A percentile compares a stretch with the other conserved stretches of the same genome.
Evolutionary conservation across 2,888 invertebrate species (phyloP).

Genomic region (Acanthosepion pharaonis): DNA sequence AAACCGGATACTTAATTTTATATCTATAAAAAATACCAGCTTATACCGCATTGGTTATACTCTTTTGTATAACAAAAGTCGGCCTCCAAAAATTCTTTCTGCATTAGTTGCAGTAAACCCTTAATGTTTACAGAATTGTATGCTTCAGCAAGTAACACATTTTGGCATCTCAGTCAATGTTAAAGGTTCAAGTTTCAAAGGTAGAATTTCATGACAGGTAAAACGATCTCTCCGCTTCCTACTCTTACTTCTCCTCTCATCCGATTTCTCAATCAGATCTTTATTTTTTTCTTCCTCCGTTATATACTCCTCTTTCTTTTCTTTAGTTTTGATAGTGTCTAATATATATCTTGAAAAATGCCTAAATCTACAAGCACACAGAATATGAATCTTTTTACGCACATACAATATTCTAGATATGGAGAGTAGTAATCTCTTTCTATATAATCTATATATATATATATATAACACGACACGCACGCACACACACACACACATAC

Average conservation of each 20-base stretch:
- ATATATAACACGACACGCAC: neutral
- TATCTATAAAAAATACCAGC: too few relatives aligned
- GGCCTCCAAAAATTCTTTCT: too few relatives aligned
- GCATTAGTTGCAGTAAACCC: too few relatives aligned
- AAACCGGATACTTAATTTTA: too few relatives aligned
- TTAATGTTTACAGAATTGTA: neutral
- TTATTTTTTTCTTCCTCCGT: neutral
- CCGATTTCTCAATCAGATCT: neutral
- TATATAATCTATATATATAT: neutral
- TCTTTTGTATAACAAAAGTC: neutral
- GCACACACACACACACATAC: neutral
- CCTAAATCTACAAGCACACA: too few relatives aligned
- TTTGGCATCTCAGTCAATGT: neutral
- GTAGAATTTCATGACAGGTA: neutral
- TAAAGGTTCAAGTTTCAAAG: neutral
- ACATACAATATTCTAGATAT: too few relatives aligned
- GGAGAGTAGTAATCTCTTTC: too few relatives aligned
- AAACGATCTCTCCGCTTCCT: neutral
- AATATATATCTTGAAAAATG: too few relatives aligned
- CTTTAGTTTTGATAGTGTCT: neutral
- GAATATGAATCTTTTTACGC: too few relatives aligned
- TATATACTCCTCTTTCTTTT: neutral
- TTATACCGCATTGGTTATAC: neutral
- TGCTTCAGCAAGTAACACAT: neutral
- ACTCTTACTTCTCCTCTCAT: neutral